phyloP scores from a whole-genome alignment of 2,113 vertebrate genomes.

The Plectropomus leopardus region DNA sequence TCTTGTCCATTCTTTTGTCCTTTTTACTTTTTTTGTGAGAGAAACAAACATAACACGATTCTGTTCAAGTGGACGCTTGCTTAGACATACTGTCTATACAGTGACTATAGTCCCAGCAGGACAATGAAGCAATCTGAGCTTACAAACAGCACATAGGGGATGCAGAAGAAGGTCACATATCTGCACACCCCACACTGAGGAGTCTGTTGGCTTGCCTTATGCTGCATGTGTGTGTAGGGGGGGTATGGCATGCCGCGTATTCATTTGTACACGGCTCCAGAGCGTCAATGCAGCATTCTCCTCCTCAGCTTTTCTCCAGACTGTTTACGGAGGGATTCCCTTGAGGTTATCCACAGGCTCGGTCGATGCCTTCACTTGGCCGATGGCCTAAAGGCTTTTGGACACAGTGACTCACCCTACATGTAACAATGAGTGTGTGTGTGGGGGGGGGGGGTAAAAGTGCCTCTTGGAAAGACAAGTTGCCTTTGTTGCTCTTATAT shows the following conservation, averaged over 20 bases:
- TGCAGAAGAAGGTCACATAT: conserved; percentile 72
- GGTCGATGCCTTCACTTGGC: conserved; percentile 64
- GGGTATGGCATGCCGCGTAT: conserved; percentile 69
- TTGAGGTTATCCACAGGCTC: conserved; percentile 48
- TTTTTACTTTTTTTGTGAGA: neutral
- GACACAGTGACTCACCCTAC: conserved; percentile 63
- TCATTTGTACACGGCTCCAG: conserved; percentile 54
- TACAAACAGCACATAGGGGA: conserved; percentile 22
- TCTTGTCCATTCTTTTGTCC: neutral
- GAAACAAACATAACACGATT: neutral
- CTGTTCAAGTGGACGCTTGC: neutral
- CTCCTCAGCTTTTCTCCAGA: conserved; percentile 38
- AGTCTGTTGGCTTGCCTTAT: conserved; percentile 64
- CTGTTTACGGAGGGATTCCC: conserved; percentile 74
- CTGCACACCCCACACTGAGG: conserved; percentile 58
- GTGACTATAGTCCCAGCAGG: conserved; percentile 14
- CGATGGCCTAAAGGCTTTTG: conserved; percentile 47
- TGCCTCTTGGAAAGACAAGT: conserved; percentile 48
- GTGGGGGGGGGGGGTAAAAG: conserved; percentile 20
- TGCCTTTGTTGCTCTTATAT: conserved; percentile 65
- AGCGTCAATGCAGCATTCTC: conserved; percentile 60
- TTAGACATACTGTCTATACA: neutral
- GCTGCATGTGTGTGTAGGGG: conserved; percentile 62
- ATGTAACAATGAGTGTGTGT: conserved; percentile 60
- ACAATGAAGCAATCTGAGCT: conserved; percentile 50